phyloP scores from a whole-genome alignment of 2,888 invertebrate species.

The Charanyca ferruginea region DNA sequence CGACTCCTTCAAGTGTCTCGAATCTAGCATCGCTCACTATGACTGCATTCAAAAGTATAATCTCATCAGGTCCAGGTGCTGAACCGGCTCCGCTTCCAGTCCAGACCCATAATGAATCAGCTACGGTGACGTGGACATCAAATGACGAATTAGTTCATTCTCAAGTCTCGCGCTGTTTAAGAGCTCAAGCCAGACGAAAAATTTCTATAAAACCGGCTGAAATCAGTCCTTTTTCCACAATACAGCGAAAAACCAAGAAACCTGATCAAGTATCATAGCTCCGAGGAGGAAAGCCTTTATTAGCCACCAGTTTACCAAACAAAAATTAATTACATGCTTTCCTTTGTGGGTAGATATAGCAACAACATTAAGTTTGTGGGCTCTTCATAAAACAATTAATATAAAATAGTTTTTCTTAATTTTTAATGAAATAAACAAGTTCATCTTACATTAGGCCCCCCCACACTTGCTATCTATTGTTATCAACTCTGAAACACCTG shows the following conservation, averaged over 20 bases:
- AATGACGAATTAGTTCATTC: constrained; percentile 3
- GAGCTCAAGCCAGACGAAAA: too few species aligned
- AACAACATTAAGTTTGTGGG: too few species aligned
- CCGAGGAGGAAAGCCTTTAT: constrained; percentile 21
- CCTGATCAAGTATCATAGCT: constrained; percentile 19
- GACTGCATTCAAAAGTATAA: constrained; percentile 4
- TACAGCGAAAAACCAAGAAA: constrained; percentile 11
- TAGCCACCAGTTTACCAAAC: constrained; percentile 22
- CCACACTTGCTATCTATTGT: too few species aligned
- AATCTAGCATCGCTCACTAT: constrained; percentile 1
- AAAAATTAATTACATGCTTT: constrained; percentile 22
- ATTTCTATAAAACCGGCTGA: constrained; percentile 9
- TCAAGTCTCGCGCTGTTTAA: too few species aligned
- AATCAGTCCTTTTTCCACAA: constrained; percentile 4
- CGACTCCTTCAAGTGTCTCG: too few species aligned
- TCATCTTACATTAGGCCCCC: too few species aligned
- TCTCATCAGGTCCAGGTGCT: constrained; percentile 9
- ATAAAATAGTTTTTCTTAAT: too few species aligned
- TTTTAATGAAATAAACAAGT: too few species aligned
- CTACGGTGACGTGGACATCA: constrained; percentile 4
- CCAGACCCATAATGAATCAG: constrained; percentile 2
- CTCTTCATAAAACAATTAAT: too few species aligned
- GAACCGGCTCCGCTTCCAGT: constrained; percentile 5
- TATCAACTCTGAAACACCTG: too few species aligned
- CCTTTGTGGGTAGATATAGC: too few species aligned